phyloP scores from a whole-genome alignment of 2,113 vertebrate species.

The Bubalus kerabau region DNA sequence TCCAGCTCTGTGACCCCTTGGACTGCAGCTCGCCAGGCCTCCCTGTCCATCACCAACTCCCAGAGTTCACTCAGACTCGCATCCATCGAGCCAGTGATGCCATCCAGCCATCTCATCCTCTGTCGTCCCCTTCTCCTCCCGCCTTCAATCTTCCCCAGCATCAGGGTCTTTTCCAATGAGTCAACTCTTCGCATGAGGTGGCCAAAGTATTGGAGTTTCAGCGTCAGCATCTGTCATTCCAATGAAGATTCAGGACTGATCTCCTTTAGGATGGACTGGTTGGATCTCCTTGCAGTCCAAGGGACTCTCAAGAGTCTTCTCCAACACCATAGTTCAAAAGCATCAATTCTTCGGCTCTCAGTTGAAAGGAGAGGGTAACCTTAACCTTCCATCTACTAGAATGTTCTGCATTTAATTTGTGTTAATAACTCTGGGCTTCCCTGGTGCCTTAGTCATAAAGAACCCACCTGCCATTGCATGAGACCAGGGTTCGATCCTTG shows the following conservation, averaged over 20 bases:
- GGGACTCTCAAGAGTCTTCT: neutral
- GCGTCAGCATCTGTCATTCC: neutral
- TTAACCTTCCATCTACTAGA: no score
- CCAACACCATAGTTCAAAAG: neutral
- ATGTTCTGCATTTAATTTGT: neutral
- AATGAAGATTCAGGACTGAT: neutral
- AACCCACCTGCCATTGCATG: no score
- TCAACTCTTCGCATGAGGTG: rapidly evolving
- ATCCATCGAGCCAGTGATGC: rapidly evolving
- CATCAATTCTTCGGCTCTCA: neutral
- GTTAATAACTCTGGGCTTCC: no score
- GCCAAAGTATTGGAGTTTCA: neutral
- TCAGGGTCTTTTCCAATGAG: neutral
- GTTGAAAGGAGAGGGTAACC: neutral
- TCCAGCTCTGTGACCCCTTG: neutral
- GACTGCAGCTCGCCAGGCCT: neutral
- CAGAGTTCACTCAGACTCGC: rapidly evolving
- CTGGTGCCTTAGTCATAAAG: no score
- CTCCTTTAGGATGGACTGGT: neutral
- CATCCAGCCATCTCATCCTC: neutral
- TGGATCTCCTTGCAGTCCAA: neutral
- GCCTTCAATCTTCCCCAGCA: neutral
- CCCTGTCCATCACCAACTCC: neutral
- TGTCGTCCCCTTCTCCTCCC: rapidly evolving
- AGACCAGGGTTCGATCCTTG: neutral